Evolutionary conservation across 2,113 vertebrate species (phyloP), one percentile per base, ranked within the genome.

Genomic region (Phaetusa simplex): DNA sequence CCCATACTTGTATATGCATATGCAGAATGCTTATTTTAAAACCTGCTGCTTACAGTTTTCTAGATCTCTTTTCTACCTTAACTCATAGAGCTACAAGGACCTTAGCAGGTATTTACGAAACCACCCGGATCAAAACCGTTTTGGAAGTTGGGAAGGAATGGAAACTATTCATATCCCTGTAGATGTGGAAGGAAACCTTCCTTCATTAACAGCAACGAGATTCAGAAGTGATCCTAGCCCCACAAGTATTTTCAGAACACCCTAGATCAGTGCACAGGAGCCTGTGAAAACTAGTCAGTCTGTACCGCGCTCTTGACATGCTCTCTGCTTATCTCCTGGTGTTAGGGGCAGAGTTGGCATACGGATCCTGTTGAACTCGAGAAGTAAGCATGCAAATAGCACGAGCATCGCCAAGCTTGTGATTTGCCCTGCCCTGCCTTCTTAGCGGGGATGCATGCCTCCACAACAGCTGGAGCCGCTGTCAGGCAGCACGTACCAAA

Each of bases 141-240:
- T 90, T 97, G 96, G 93, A 97, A 96, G 86, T 42, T 82, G 89
- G 94, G 83, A 97, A 97, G 91, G 81, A 97, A 94, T 96, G 95
- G 95, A 95, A 86, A 74, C 70, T 61, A 0, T 71, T 50, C 0
- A 0, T 72, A 53, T 52, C 69, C 93, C 38, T 27, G 56, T 93
- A 95, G 90, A 77, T 58, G 24, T 65, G 27, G 58, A 89, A 90
- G 78, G 84, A 91, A 82, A 32, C 77, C 74, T 69, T 91, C 66
- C 65, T 82, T 82, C 65, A 9, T 49, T 79, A 66, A 78, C 21
- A 86, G 34, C 90, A 30, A 32, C 11, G 18, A 84, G 42, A 78
- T 71, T 84, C 20, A 74, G 80, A 52, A 82, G 84, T 56, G 73
- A 85, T 79, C 70, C 69, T 40, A 84, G 7, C 42, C 89, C 61